phyloP scores from a whole-genome alignment of 1,140 invertebrate genomes.

The Lepidurus packardi region DNA sequence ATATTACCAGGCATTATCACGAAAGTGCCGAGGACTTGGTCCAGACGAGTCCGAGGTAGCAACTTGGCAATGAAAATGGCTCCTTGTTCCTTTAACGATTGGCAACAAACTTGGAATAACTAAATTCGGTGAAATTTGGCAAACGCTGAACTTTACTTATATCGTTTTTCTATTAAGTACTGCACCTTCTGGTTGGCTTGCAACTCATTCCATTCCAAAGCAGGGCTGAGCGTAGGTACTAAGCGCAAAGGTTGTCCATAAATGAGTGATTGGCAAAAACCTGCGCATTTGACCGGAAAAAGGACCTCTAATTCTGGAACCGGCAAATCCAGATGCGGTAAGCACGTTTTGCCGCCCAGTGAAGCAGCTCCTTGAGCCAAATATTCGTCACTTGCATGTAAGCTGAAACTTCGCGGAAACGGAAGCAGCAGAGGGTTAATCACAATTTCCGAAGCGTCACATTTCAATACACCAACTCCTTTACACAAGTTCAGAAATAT shows the following conservation, averaged over 20 bases:
- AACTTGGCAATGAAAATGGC: not conserved
- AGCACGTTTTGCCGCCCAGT: not conserved
- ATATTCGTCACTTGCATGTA: not conserved
- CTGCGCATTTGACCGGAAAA: not conserved
- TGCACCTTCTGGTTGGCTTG: not conserved
- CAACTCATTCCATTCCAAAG: not conserved
- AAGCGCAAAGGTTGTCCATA: not conserved
- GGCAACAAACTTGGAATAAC: not conserved
- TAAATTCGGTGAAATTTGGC: not conserved
- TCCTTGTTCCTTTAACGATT: not conserved
- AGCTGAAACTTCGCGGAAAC: not conserved
- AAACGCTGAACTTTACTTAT: not conserved
- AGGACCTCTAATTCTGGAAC: not conserved
- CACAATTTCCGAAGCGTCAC: not conserved
- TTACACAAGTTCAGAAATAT: not conserved
- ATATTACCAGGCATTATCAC: not conserved
- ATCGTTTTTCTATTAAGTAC: not conserved
- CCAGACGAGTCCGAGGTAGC: constrained; percentile 5
- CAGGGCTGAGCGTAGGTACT: not conserved
- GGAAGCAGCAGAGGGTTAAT: not conserved
- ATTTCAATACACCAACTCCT: not conserved
- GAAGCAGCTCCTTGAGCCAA: not conserved
- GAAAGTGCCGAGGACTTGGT: not conserved
- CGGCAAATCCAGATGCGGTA: not conserved
- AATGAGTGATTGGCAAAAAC: not conserved